phyloP scores from a whole-genome alignment of 2,888 invertebrate genomes.

The Drosophila infuscata region DNA sequence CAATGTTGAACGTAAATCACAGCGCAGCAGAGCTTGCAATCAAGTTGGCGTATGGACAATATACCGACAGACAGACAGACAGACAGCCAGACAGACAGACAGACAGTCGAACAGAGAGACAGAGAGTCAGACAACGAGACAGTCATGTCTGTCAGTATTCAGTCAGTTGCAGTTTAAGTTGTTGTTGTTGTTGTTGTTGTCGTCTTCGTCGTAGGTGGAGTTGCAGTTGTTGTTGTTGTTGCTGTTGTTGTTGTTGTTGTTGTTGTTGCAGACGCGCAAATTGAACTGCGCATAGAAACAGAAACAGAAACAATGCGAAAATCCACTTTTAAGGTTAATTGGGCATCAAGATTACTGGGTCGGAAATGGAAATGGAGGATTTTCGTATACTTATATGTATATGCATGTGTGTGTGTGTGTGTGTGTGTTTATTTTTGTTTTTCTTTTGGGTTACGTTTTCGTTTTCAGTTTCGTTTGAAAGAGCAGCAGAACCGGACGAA shows the following conservation, averaged over 20 bases:
- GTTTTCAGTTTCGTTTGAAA: conserved; percentile 81
- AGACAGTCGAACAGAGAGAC: conserved; percentile 19
- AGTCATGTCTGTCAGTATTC: conserved; percentile 71
- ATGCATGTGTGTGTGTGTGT: neutral
- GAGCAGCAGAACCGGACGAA: conserved; percentile 60
- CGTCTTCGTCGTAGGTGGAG: conserved; percentile 56
- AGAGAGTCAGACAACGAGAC: conserved; percentile 44
- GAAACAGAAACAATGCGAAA: conserved; percentile 70
- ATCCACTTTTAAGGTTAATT: conserved; percentile 85
- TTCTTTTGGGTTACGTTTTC: conserved; percentile 28
- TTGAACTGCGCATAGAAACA: conserved; percentile 45
- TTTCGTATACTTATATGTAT: conserved; percentile 29
- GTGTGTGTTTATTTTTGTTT: conserved; percentile 19
- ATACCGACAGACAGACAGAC: conserved; percentile 33
- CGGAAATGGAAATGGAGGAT: conserved; percentile 84
- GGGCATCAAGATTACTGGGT: conserved; percentile 85
- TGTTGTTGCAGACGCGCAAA: conserved; percentile 31
- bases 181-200: conserved; percentile 32
- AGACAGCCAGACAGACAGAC: conserved; percentile 30
- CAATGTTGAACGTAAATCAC: conserved; percentile 83
- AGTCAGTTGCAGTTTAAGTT: conserved; percentile 45
- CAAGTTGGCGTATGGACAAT: conserved; percentile 58
- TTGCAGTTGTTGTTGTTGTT: conserved; percentile 32
- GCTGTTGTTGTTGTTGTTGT: conserved; percentile 36
- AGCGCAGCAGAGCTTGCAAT: conserved; percentile 52